phyloP scores from a whole-genome alignment of 2,888 invertebrate species.

The Coleophora deauratella region DNA sequence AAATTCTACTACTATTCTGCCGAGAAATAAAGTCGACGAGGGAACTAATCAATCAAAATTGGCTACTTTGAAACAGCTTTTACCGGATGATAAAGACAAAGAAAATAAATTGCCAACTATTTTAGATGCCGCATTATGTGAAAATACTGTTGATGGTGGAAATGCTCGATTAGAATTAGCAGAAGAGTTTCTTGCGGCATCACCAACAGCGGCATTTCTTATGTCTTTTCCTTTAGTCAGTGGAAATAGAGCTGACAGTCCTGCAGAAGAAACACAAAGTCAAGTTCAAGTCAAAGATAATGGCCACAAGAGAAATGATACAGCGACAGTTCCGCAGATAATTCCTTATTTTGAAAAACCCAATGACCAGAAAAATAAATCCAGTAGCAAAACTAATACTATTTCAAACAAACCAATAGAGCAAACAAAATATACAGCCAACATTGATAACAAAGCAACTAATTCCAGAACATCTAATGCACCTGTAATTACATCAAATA shows the following conservation, averaged over 20 bases:
- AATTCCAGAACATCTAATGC: conserved; percentile 16
- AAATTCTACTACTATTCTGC: conserved; percentile 2
- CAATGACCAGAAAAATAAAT: conserved; percentile 29
- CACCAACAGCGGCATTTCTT: conserved; percentile 85
- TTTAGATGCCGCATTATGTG: conserved; percentile 55
- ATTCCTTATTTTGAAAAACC: conserved; percentile 33
- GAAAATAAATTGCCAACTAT: conserved; percentile 52
- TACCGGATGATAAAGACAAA: conserved; percentile 40
- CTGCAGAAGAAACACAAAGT: conserved; percentile 49
- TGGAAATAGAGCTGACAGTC: conserved; percentile 67
- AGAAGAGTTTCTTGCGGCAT: conserved; percentile 69
- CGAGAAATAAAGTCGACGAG: no score
- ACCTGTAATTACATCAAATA: conserved; percentile 18
- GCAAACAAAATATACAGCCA: conserved; percentile 35
- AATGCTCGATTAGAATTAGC: conserved; percentile 74
- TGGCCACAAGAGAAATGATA: conserved; percentile 31
- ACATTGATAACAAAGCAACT: conserved; percentile 29
- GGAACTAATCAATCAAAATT: conserved; percentile 23
- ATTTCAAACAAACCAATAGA: conserved; percentile 32
- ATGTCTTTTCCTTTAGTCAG: conserved; percentile 84
- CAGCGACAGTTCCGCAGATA: conserved; percentile 21
- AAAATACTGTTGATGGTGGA: conserved; percentile 62
- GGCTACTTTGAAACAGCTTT: conserved; percentile 21
- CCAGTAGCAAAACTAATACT: conserved; percentile 17
- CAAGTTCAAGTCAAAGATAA: conserved; percentile 30